A percentile compares a stretch with the other conserved stretches of the same genome.
These are phyloP conservation scores for Eulithis prunata DNA, from an alignment of 2,888 invertebrate genomes.

Conservation along the genomic window DNA sequence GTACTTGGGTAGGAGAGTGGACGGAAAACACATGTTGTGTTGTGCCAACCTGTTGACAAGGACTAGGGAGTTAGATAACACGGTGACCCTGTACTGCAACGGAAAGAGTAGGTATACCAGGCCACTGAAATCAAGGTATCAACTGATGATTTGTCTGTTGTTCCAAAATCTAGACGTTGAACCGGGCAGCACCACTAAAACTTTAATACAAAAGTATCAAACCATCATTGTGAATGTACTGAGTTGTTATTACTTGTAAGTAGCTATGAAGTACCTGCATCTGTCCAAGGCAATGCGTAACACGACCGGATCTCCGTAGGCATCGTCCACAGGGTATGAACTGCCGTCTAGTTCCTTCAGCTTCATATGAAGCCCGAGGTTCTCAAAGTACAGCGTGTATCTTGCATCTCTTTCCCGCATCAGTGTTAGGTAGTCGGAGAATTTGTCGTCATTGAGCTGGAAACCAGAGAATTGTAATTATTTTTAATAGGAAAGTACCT, in stretches of 20 bases:
- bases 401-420: slow-evolving; percentile 76
- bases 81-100: no score
- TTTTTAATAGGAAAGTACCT: not conserved
- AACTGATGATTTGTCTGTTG: no score
- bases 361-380: slow-evolving; percentile 68
- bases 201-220: no score
- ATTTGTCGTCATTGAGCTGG: slow-evolving; percentile 70
- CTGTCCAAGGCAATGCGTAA: slow-evolving; percentile 72
- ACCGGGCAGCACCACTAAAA: no score
- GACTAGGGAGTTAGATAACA: no score
- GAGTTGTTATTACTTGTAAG: not conserved
- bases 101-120: no score
- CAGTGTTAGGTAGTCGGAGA: slow-evolving; percentile 68
- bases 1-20: no score
- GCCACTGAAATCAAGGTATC: no score
- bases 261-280: slow-evolving; percentile 60
- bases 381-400: slow-evolving; percentile 76
- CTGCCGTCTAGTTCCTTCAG: slow-evolving; percentile 68
- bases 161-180: no score
- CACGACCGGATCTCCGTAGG: slow-evolving; percentile 68
- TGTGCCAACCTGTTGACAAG: no score
- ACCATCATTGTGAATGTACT: no score
- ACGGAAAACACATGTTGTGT: no score
- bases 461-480: slow-evolving; percentile 9
- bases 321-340: slow-evolving; percentile 49